Base-by-base conservation (phyloP, 2,113 vertebrate genomes). In the Dissostichus mawsoni region DNA sequence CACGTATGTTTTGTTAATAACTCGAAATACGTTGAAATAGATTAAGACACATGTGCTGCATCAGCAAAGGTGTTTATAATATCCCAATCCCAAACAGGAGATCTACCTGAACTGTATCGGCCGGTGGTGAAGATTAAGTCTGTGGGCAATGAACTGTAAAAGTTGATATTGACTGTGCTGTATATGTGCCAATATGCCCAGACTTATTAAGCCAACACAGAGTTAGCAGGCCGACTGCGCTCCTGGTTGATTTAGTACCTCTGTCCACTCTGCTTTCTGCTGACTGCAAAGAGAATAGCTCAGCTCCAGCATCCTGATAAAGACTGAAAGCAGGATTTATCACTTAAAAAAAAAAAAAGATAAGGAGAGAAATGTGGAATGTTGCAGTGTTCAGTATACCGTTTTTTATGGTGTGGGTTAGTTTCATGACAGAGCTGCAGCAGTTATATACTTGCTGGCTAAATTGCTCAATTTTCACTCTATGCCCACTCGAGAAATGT, bases 181-280 rank as follows among this genome's bases (percentile, higher is more conserved):
- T 92, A 89, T 88, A 91, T 74, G 81, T 91, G 90, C 83, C 92
- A 86, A 89, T 90, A 90, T 79, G 44, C 33, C 63, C 29, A 88
- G 90, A 93, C 76, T 87, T 94, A 92, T 90, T 91, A 91, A 85
- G 85, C 80, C 88, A 92, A 86, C 81, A 85, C 76, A 86, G 78
- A 89, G 82, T 89, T 87, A 76, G 89, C 65, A 81, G 74, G 67
- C 81, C 58, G 78, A 69, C 53, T 59, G 58, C 20, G 29, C 82
- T 74, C 56, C 29, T 51, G 62, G 71, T 87, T 91, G 92, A 93
- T 93, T 91, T 91, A 93, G 83, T 65, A 71, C 78, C 75, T 80
- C 72, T 83, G 80, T 82, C 78, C 83, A 45, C 50, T 74, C 63
- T 51, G 44, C 65, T 89, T 93, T 92, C 83, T 86, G 84, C 90